A percentile compares a stretch with the other conserved stretches of the same genome.
Conservation (phyloP, 2,113 vertebrate species). For the Hydrolagus affinis region DNA sequence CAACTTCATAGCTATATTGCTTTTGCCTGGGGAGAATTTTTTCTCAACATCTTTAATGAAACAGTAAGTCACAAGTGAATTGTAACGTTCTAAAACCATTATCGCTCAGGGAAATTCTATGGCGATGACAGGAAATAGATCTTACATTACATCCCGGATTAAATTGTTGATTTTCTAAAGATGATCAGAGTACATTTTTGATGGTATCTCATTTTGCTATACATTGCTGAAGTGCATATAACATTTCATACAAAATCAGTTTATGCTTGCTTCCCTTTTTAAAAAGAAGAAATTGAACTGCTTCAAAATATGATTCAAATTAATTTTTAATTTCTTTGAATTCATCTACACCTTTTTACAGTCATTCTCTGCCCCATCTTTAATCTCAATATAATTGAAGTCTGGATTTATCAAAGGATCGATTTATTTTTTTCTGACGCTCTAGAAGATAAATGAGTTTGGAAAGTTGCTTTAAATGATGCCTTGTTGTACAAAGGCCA, state of each 20-base stretch:
- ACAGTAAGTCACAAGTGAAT: not conserved
- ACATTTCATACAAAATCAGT: constrained; percentile 2
- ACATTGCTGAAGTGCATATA: constrained; percentile 19
- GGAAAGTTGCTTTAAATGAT: not conserved
- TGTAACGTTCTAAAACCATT: not conserved
- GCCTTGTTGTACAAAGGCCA: not conserved
- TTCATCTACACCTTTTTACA: not conserved
- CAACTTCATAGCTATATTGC: not conserved
- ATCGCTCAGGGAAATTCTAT: not conserved
- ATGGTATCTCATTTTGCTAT: not conserved
- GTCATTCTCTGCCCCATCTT: not conserved
- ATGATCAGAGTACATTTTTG: constrained; percentile 14
- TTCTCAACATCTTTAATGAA: not conserved
- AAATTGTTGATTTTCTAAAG: constrained; percentile 15
- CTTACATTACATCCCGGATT: not conserved
- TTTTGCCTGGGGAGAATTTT: not conserved
- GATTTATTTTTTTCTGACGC: not conserved
- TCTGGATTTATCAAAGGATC: too few relatives aligned
- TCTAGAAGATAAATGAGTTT: not conserved
- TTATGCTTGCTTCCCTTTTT: not conserved
- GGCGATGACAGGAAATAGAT: constrained; percentile 12
- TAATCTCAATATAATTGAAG: not conserved
- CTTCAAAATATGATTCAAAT: not conserved
- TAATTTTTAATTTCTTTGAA: constrained; percentile 1
- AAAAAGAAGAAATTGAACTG: not conserved